These are phyloP conservation scores for Chymomyza fuscimana DNA, from an alignment of 2,888 invertebrate genomes.

Conservation along the genomic window DNA sequence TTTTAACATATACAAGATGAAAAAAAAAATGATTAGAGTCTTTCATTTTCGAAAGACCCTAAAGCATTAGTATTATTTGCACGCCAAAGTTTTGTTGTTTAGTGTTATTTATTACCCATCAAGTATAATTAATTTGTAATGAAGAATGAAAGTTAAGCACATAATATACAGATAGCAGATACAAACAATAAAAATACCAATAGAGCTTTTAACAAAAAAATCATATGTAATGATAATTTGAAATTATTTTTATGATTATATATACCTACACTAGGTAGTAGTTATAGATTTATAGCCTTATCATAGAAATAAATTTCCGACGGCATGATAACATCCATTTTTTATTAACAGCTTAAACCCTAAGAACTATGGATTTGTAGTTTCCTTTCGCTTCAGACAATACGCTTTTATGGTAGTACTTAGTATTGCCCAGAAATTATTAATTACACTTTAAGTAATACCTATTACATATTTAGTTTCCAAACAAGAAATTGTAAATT, in stretches of 20 bases:
- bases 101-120: too few species aligned
- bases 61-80: too few species aligned
- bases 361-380: not conserved
- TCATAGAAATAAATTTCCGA: not conserved
- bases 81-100: too few species aligned
- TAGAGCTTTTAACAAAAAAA: not conserved
- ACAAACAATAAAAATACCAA: too few species aligned
- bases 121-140: not conserved
- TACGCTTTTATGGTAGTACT: not conserved
- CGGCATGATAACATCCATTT: not conserved
- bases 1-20: too few species aligned
- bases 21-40: too few species aligned
- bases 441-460: not conserved
- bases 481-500: not conserved
- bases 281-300: not conserved
- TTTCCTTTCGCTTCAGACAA: not conserved
- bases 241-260: not conserved
- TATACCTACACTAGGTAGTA: not conserved
- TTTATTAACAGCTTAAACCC: too few species aligned
- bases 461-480: too few species aligned
- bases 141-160: not conserved
- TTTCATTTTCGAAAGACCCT: too few species aligned
- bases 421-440: not conserved
- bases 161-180: too few species aligned
- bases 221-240: not conserved